These are phyloP conservation scores for Platyrinchus mystaceus DNA, from an alignment of 2,797 vertebrate genomes.

Conservation along the genomic window DNA sequence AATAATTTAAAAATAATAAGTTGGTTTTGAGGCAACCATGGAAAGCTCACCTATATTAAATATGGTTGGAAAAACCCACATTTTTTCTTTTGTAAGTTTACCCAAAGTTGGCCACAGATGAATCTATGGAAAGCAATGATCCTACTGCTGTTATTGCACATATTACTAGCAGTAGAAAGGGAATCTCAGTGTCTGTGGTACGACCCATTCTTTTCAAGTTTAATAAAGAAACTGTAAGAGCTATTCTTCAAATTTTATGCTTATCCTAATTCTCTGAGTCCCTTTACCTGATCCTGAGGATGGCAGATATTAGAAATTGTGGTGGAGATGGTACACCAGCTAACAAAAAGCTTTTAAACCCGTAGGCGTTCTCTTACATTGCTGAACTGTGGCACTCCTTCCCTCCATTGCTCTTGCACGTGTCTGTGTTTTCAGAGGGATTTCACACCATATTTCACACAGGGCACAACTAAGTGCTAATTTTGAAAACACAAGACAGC, in stretches of 20 bases:
- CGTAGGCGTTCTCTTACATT: background rate
- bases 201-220: background rate
- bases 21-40: background rate
- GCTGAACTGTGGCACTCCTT: fast-evolving
- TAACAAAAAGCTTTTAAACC: background rate
- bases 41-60: background rate
- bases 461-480: background rate
- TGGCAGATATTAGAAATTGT: background rate
- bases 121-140: background rate
- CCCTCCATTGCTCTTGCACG: background rate
- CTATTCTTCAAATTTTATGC: background rate
- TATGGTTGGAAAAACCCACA: fast-evolving
- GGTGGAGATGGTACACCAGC: background rate
- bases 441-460: background rate
- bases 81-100: background rate
- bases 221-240: background rate
- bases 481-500: background rate
- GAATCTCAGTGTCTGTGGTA: background rate
- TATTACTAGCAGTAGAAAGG: background rate
- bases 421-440: background rate
- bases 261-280: background rate
- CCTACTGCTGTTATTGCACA: background rate
- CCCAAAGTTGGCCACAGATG: background rate
- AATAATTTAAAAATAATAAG: background rate
- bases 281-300: background rate